Percentiles rank a stretch among this genome's conserved stretches.
Conservation (phyloP, 2,113 vertebrate species). For the Cygnus atratus region DNA sequence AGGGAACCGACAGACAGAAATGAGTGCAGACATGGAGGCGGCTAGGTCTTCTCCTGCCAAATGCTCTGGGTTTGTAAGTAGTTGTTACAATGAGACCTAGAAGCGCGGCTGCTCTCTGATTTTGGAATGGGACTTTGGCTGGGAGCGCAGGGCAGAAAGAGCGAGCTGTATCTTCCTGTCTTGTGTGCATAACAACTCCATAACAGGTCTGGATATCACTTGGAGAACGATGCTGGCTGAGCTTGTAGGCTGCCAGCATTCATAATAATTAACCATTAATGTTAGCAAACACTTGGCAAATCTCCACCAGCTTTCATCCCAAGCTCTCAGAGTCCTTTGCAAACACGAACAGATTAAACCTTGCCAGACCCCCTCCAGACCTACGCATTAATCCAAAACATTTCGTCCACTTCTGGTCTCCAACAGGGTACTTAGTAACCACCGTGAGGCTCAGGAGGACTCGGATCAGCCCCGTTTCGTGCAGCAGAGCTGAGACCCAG, state of each 20-base stretch:
- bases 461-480: neutral
- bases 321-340: conserved; percentile 1
- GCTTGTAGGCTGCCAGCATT: conserved; percentile 28
- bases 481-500: neutral
- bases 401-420: neutral
- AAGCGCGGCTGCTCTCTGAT: conserved; percentile 10
- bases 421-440: neutral
- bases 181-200: conserved; percentile 18
- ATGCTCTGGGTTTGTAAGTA: neutral
- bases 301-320: neutral
- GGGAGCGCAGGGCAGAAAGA: neutral
- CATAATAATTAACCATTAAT: conserved; percentile 62
- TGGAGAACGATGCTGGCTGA: neutral
- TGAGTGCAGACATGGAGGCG: neutral
- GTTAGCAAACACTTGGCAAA: conserved; percentile 61
- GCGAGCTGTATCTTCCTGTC: neutral
- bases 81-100: neutral
- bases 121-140: conserved; percentile 36
- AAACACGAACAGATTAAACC: conserved; percentile 16
- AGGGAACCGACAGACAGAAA: neutral
- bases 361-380: conserved; percentile 4
- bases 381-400: neutral
- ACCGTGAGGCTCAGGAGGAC: rapidly evolving
- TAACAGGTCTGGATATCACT: conserved; percentile 21
- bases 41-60: conserved; percentile 23